Base-by-base conservation (phyloP, 2,888 invertebrate species). In the Phoenoteleia sp. region DNA sequence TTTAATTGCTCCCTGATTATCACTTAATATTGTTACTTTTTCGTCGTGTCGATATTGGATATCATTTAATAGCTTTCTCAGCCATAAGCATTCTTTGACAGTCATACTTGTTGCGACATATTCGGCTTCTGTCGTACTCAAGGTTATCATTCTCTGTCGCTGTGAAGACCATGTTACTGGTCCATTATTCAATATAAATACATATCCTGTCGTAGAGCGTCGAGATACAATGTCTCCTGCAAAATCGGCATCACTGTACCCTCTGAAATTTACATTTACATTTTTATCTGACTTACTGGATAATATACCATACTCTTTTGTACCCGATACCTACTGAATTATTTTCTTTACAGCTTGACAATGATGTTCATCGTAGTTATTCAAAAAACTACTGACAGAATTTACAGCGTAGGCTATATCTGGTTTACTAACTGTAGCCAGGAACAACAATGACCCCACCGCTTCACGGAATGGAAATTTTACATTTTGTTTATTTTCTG, bases 381-480 rank as follows among this genome's bases (percentile, higher is more conserved):
- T 33, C n/a, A 66, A 19, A 66, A 33, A 71, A 11, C 17, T 56
- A 45, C 71, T 71, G 6, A 71, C 56, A 3, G 15, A 23, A 54
- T 36, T 71, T 9, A 45, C 4, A 1, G 72, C 58, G 17, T 25
- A 72, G 0, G 29, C 19, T 1, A 67, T 77, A 15, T 58, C 58
- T 2, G 69, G 69, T 60, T 54, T 29, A 15, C 67, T 77, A 17
- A 58, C 76, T 7, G 42, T 45, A 23, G 76, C 67, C 36, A 77
- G 69, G 29, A 67, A 77, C 60, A 69, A 36, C 39, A 77, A 69
- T n/a, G 42, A 77, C 6, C 60, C 52, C 11, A 77, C 52, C 3
- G 77, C 77, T 36, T 77, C 77, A 3, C 77, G 77, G 58, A 64
- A 77, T 56, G 60, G 60, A 77, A 77, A 77, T 42, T 21, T 23